phyloP scores from a whole-genome alignment of 2,888 invertebrate species.

The Dorcus hopei region DNA sequence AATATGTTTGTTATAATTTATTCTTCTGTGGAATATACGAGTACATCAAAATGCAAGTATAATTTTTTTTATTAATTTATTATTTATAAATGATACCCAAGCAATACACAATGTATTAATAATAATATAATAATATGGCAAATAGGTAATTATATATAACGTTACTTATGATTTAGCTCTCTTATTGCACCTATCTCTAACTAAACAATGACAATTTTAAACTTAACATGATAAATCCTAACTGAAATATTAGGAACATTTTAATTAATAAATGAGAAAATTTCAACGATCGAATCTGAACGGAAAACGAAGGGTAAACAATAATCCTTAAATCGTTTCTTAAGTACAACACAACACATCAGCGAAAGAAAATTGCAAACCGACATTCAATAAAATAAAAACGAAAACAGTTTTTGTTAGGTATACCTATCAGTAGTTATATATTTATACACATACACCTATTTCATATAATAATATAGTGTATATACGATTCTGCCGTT shows the following conservation, averaged over 20 bases:
- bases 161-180: slow-evolving; percentile 42
- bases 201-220: slow-evolving; percentile 18
- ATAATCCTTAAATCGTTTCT: neutral
- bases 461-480: slow-evolving; percentile 45
- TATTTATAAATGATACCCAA: slow-evolving; percentile 52
- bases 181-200: slow-evolving; percentile 49
- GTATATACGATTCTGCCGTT: slow-evolving; percentile 46
- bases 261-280: slow-evolving; percentile 34
- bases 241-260: slow-evolving; percentile 47
- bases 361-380: slow-evolving; percentile 20
- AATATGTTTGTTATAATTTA: too few species aligned
- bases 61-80: slow-evolving; percentile 48
- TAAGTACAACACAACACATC: slow-evolving; percentile 17
- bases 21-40: too few species aligned
- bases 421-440: slow-evolving; percentile 36
- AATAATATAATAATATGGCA: slow-evolving; percentile 49
- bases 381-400: slow-evolving; percentile 21
- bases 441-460: slow-evolving; percentile 44
- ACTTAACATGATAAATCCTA: slow-evolving; percentile 29
- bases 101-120: slow-evolving; percentile 51
- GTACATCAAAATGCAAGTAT: slow-evolving; percentile 4
- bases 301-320: neutral
- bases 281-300: neutral
- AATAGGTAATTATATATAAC: slow-evolving; percentile 47
- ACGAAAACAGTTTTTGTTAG: slow-evolving; percentile 26